Percentiles rank a stretch among this genome's conserved stretches.
phyloP scores from a whole-genome alignment of 2,113 vertebrate genomes.

The Rhodinocichla rosea region DNA sequence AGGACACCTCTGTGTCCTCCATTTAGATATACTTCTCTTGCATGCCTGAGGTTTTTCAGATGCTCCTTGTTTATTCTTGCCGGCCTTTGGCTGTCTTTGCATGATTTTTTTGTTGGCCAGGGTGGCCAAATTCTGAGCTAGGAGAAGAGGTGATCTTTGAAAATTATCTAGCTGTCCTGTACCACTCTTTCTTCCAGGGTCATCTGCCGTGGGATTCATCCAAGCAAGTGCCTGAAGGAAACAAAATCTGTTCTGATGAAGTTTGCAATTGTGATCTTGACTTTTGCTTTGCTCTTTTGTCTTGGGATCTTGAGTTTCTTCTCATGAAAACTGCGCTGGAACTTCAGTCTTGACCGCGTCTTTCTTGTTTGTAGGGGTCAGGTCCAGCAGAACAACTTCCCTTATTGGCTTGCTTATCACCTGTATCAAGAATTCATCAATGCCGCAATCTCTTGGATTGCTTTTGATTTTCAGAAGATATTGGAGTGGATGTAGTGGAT shows the following conservation, averaged over 20 bases:
- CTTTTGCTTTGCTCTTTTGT: neutral
- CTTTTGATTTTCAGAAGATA: neutral
- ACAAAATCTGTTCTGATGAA: neutral
- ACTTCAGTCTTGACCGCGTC: neutral
- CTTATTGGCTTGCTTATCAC: neutral
- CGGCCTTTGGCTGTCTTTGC: neutral
- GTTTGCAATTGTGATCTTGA: neutral
- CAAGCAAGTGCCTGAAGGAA: neutral
- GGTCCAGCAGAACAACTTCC: neutral
- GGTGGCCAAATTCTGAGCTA: neutral
- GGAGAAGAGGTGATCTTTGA: neutral
- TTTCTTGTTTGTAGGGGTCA: neutral
- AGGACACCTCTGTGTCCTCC: neutral
- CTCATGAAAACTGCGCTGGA: neutral
- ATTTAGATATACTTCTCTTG: neutral
- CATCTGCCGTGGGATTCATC: neutral
- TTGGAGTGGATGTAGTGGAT: neutral
- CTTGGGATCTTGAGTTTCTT: neutral
- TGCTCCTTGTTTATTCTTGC: neutral
- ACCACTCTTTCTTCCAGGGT: neutral
- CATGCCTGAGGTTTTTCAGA: neutral
- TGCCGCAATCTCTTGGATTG: neutral
- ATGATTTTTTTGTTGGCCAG: neutral
- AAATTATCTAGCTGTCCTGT: neutral
- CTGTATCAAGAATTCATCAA: neutral